A percentile compares a stretch with the other conserved stretches of the same genome.
Evolutionary conservation across 2,888 invertebrate genomes (phyloP).

Genomic region (Pheosia gnoma): DNA sequence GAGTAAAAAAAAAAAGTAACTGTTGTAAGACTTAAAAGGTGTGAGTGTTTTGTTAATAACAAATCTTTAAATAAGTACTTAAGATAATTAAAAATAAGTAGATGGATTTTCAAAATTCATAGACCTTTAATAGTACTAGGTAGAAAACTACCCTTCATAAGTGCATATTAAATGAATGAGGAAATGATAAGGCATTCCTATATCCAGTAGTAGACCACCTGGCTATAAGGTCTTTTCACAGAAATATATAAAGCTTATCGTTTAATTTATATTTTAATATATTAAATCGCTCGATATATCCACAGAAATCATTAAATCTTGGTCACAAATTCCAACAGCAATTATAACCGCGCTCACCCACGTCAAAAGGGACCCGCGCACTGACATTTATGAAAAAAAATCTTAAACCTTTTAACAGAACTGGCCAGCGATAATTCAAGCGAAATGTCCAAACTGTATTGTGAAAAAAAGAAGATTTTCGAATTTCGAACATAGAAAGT

Average conservation of each 20-base stretch:
- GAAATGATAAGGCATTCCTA: too few relatives aligned
- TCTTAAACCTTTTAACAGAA: constrained; percentile 80
- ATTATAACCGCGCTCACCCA: constrained; percentile 83
- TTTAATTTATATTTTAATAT: background rate
- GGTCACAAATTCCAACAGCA: constrained; percentile 49
- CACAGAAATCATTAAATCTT: constrained; percentile 22
- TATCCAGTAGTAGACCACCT: too few relatives aligned
- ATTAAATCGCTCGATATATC: constrained; percentile 17
- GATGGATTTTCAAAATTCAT: too few relatives aligned
- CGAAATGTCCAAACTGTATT: constrained; percentile 80
- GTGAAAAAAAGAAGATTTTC: constrained; percentile 62
- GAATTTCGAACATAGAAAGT: constrained; percentile 80
- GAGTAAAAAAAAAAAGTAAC: too few relatives aligned
- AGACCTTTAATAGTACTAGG: too few relatives aligned
- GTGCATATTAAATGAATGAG: too few relatives aligned
- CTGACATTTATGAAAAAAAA: constrained; percentile 75
- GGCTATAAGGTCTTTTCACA: too few relatives aligned
- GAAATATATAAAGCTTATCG: background rate
- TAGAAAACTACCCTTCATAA: too few relatives aligned
- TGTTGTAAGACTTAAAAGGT: too few relatives aligned
- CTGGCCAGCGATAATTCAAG: constrained; percentile 82
- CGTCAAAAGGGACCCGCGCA: constrained; percentile 74
- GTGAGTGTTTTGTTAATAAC: too few relatives aligned
- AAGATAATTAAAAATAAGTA: too few relatives aligned
- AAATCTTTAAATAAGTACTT: too few relatives aligned